These are phyloP conservation scores for Cecropterus lyciades DNA, from an alignment of 1,140 invertebrate species.

Conservation along the genomic window DNA sequence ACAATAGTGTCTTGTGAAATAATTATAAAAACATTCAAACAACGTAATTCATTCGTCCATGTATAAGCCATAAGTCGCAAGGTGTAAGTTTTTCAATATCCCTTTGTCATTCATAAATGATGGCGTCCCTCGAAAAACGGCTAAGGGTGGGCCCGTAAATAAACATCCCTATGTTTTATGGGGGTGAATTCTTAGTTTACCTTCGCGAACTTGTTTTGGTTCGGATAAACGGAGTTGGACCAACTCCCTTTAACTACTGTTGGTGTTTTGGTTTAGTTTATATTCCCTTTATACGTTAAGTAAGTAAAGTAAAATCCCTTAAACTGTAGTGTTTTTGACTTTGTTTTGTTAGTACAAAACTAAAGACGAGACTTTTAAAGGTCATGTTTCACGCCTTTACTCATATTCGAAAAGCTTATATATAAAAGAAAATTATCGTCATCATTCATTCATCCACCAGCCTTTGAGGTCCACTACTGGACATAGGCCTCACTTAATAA, in stretches of 20 bases:
- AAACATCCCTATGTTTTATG: conserved; percentile 30
- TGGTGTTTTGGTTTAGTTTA: conserved; percentile 3
- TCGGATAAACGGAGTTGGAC: conserved; percentile 14
- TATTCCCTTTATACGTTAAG: too few species aligned
- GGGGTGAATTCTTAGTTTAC: conserved; percentile 26
- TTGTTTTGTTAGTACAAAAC: too few species aligned
- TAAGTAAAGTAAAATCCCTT: too few species aligned
- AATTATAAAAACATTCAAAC: background rate
- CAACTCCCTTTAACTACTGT: conserved; percentile 6
- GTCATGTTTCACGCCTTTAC: too few species aligned
- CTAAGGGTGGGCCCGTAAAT: conserved; percentile 12
- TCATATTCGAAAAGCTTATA: too few species aligned
- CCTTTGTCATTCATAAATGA: conserved; percentile 29
- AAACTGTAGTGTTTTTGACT: too few species aligned
- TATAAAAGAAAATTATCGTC: too few species aligned
- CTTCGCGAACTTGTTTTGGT: conserved; percentile 24
- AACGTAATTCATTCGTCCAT: background rate
- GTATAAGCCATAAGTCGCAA: background rate
- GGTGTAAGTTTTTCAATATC: conserved; percentile 26
- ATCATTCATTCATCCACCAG: too few species aligned
- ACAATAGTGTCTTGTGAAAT: too few species aligned
- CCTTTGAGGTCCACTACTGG: too few species aligned
- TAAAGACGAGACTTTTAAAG: too few species aligned
- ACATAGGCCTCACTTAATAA: too few species aligned
- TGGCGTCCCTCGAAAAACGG: conserved; percentile 8